These are phyloP conservation scores for Amblyteles armatorius DNA, from an alignment of 2,888 invertebrate species.

Conservation along the genomic window DNA sequence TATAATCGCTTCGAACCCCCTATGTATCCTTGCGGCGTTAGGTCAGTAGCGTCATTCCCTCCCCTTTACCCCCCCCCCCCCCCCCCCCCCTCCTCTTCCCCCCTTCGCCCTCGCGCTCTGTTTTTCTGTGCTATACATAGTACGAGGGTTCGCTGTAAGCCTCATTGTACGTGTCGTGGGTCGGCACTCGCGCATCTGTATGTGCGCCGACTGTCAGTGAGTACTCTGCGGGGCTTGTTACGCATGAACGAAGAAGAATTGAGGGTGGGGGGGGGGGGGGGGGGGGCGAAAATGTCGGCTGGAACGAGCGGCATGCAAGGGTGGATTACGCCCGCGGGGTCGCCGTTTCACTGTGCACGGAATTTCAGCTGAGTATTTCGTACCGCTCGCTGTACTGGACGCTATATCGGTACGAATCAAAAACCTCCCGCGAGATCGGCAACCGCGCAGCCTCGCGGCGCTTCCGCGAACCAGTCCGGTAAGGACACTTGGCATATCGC, in stretches of 20 bases:
- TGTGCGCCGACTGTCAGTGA: slow-evolving; percentile 48
- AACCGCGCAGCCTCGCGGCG: background rate
- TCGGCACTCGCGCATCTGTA: slow-evolving; percentile 3
- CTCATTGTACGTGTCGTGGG: slow-evolving; percentile 6
- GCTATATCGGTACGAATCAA: slow-evolving; percentile 41
- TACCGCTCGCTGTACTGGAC: background rate
- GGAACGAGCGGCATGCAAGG: slow-evolving; percentile 43
- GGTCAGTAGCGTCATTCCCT: slow-evolving; percentile 47
- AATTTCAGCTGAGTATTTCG: slow-evolving; percentile 13
- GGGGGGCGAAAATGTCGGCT: slow-evolving; percentile 30
- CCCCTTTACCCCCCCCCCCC: slow-evolving; percentile 1
- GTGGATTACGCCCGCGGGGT: slow-evolving; percentile 52
- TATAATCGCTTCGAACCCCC: slow-evolving; percentile 39
- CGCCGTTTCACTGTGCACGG: slow-evolving; percentile 42
- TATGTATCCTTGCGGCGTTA: slow-evolving; percentile 28
- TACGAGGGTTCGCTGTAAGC: background rate
- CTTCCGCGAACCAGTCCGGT: too few relatives aligned
- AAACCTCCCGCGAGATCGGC: slow-evolving; percentile 47
- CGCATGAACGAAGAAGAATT: slow-evolving; percentile 56
- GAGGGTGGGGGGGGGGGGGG: slow-evolving; percentile 19
- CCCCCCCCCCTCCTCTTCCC: background rate
- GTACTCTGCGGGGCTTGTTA: slow-evolving; percentile 55
- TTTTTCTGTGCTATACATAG: slow-evolving; percentile 4
- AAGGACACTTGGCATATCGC: too few relatives aligned
- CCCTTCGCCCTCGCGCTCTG: background rate